These are phyloP conservation scores for Aricia artaxerxes DNA, from an alignment of 2,888 invertebrate species.

Conservation along the genomic window DNA sequence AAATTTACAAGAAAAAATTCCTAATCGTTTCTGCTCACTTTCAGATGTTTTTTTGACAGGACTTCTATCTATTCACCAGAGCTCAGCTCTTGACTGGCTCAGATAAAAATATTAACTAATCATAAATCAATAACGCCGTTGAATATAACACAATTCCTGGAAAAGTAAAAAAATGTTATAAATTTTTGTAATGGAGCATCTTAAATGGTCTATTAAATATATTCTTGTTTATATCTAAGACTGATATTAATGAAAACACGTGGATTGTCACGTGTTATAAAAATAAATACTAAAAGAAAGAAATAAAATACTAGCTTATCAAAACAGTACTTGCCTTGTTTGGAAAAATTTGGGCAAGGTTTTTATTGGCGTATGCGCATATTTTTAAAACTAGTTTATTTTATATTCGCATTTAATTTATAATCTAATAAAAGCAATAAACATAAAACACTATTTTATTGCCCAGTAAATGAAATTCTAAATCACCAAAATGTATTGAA, in stretches of 20 bases:
- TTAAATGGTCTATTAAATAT: too few species aligned
- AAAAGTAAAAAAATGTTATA: background rate
- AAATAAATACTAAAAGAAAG: background rate
- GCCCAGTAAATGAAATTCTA: background rate
- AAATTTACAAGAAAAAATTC: too few species aligned
- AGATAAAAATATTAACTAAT: background rate
- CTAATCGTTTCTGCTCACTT: too few species aligned
- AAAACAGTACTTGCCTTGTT: background rate
- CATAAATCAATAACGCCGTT: background rate
- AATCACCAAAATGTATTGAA: background rate
- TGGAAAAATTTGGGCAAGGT: background rate
- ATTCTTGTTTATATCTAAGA: background rate
- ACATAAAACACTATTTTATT: background rate
- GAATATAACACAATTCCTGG: background rate
- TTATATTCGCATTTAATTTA: constrained; percentile 1
- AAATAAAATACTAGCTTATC: background rate
- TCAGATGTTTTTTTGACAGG: too few species aligned
- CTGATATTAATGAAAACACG: background rate
- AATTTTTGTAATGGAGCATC: too few species aligned
- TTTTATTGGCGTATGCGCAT: constrained; percentile 7
- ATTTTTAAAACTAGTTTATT: constrained; percentile 14
- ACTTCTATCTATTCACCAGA: too few species aligned
- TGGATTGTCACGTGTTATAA: background rate
- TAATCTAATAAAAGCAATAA: background rate
- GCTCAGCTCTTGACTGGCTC: too few species aligned